These are phyloP conservation scores for Heliconius melpomene DNA, from an alignment of 1,140 invertebrate genomes.

Conservation along the genomic window DNA sequence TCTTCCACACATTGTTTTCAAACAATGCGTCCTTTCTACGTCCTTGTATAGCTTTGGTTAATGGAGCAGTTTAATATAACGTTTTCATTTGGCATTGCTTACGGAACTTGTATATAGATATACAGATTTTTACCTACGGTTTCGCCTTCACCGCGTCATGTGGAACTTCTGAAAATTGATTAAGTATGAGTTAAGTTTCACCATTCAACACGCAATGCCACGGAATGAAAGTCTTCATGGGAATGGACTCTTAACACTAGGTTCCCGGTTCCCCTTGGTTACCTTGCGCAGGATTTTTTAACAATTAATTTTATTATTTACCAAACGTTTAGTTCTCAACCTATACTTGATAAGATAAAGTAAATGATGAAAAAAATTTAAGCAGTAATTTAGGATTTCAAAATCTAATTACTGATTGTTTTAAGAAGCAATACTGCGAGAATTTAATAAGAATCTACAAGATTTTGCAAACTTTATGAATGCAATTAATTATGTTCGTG, in stretches of 20 bases:
- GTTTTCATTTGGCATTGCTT: neutral
- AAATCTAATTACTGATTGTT: neutral
- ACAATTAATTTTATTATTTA: neutral
- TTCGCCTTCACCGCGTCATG: too few relatives aligned
- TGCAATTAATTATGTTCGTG: neutral
- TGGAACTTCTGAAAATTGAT: too few relatives aligned
- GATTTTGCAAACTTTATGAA: neutral
- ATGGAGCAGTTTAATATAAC: slow-evolving; percentile 19
- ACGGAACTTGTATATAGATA: neutral
- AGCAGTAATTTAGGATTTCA: neutral
- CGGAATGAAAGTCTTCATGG: too few relatives aligned
- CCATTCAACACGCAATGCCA: neutral
- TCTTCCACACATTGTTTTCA: slow-evolving; percentile 32
- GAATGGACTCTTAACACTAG: too few relatives aligned
- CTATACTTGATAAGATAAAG: neutral
- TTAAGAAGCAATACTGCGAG: neutral
- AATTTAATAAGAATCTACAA: neutral
- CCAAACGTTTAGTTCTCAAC: neutral
- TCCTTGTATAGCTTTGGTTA: slow-evolving; percentile 31
- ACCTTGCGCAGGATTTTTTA: too few relatives aligned
- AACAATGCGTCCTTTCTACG: slow-evolving; percentile 38
- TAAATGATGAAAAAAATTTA: neutral
- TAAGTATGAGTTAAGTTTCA: neutral
- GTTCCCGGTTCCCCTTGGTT: too few relatives aligned
- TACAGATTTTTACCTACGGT: too few relatives aligned